These are phyloP conservation scores for Diloba caeruleocephala DNA, from an alignment of 2,888 invertebrate species.

Conservation along the genomic window DNA sequence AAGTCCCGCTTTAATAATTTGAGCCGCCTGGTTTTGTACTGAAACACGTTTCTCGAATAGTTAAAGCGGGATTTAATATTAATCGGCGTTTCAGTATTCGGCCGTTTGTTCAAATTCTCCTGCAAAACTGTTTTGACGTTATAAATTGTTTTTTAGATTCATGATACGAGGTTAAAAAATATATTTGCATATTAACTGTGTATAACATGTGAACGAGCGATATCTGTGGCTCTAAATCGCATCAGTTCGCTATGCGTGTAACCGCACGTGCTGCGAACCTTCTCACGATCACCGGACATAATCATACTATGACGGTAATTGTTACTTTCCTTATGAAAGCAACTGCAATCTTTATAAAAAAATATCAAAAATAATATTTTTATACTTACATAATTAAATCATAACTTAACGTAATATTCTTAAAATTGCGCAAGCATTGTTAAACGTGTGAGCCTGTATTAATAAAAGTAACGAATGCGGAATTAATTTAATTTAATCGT, in stretches of 20 bases:
- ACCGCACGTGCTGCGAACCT: conserved; percentile 41
- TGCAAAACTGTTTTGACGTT: too few species aligned
- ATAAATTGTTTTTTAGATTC: too few species aligned
- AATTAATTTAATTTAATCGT: too few species aligned
- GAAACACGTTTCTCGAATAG: too few species aligned
- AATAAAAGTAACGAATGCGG: too few species aligned
- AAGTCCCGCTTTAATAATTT: too few species aligned
- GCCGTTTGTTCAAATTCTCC: too few species aligned
- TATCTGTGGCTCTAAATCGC: conserved; percentile 55
- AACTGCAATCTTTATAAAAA: conserved; percentile 1
- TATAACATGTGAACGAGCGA: conserved; percentile 50
- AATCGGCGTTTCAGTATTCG: too few species aligned
- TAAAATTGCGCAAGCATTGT: too few species aligned
- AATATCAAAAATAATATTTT: neutral
- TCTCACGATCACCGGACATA: conserved; percentile 33
- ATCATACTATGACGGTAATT: conserved; percentile 12
- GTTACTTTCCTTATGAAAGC: conserved; percentile 14
- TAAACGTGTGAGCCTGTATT: too few species aligned
- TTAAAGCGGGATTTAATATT: too few species aligned
- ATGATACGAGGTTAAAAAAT: conserved; percentile 3
- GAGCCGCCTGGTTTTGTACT: too few species aligned
- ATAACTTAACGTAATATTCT: neutral
- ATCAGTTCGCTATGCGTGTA: conserved; percentile 58
- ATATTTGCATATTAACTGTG: conserved; percentile 22
- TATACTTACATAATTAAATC: conserved; percentile 1